These are phyloP conservation scores for Lasioglossum morio DNA, from an alignment of 2,888 invertebrate species.

Conservation along the genomic window DNA sequence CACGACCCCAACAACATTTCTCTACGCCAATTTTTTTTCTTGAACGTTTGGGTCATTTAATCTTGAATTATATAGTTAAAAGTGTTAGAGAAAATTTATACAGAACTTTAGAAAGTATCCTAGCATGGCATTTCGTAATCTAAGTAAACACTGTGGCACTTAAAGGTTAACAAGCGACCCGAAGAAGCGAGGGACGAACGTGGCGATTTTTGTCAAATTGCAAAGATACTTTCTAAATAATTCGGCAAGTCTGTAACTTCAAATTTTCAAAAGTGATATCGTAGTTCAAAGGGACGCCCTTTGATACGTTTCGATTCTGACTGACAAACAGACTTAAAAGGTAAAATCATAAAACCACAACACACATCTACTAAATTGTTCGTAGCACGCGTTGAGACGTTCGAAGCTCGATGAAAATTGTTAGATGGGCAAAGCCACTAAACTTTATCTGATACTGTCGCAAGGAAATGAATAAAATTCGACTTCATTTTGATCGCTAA, in stretches of 20 bases:
- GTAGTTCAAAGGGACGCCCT: no score
- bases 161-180: background rate
- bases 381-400: no score
- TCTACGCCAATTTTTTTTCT: background rate
- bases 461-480: background rate
- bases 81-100: background rate
- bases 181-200: background rate
- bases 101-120: background rate
- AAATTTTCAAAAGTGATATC: background rate
- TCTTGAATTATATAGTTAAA: no score
- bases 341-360: background rate
- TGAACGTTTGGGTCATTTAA: no score
- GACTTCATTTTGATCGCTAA: background rate
- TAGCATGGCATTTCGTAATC: background rate
- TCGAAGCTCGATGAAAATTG: no score
- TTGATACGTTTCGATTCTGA: no score
- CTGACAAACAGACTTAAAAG: no score
- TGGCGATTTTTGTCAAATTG: background rate
- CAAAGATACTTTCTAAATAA: background rate
- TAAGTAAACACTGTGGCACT: background rate
- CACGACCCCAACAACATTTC: background rate
- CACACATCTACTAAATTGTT: background rate
- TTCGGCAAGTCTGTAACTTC: background rate
- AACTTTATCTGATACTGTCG: background rate
- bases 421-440: background rate